phyloP scores from a whole-genome alignment of 2,888 invertebrate species.

The Hemicrepidius hirtus region DNA sequence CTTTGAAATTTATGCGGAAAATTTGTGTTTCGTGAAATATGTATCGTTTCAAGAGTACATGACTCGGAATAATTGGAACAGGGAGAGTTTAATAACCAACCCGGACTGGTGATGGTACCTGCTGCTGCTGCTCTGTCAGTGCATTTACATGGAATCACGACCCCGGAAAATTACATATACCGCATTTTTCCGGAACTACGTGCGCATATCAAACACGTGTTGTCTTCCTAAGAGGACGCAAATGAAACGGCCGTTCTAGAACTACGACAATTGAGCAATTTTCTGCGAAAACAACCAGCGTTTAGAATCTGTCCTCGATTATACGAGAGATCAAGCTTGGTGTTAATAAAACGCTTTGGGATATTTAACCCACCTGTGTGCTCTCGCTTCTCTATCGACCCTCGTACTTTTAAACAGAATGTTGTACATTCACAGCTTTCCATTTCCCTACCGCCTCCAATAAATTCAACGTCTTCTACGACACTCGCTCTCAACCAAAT shows the following conservation, averaged over 20 bases:
- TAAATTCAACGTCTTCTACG: slow-evolving; percentile 22
- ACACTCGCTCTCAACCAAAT: slow-evolving; percentile 18
- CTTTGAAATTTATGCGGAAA: slow-evolving; percentile 18
- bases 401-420: slow-evolving; percentile 7
- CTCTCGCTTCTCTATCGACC: slow-evolving; percentile 4
- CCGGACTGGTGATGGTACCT: neutral
- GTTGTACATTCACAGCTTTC: slow-evolving; percentile 26
- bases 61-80: slow-evolving; percentile 31
- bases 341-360: slow-evolving; percentile 26
- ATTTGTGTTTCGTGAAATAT: slow-evolving; percentile 30
- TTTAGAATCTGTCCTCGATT: slow-evolving; percentile 19
- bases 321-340: slow-evolving; percentile 8
- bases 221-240: slow-evolving; percentile 3
- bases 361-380: slow-evolving; percentile 35
- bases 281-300: slow-evolving; percentile 9
- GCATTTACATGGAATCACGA: slow-evolving; percentile 32
- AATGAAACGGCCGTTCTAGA: neutral
- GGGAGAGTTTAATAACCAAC: slow-evolving; percentile 22
- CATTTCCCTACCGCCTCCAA: slow-evolving; percentile 16
- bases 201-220: slow-evolving; percentile 31
- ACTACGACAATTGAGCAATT: slow-evolving; percentile 19
- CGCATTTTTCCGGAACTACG: slow-evolving; percentile 29
- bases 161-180: slow-evolving; percentile 41
- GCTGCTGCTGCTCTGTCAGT: slow-evolving; percentile 8
- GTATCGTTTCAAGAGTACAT: slow-evolving; percentile 22